Percentiles rank a stretch among this genome's conserved stretches.
phyloP scores from a whole-genome alignment of 2,113 vertebrate species.

The Sturnus vulgaris region DNA sequence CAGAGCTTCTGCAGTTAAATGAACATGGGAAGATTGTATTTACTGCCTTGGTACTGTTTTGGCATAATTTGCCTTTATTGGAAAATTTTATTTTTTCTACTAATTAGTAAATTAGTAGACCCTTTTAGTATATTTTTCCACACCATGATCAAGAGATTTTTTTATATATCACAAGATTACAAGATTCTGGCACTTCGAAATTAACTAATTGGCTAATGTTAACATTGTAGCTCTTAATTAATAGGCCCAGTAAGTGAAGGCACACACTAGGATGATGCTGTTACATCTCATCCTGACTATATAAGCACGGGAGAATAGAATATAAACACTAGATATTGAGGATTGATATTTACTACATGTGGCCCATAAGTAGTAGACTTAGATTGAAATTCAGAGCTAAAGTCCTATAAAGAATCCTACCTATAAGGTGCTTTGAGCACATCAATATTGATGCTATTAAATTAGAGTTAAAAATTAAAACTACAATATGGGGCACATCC shows the following conservation, averaged over 20 bases:
- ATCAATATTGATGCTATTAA: neutral
- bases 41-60: neutral
- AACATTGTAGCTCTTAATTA: neutral
- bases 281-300: neutral
- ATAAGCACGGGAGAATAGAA: neutral
- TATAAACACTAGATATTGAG: neutral
- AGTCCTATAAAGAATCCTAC: neutral
- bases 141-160: neutral
- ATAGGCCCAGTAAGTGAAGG: neutral
- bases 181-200: neutral
- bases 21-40: neutral
- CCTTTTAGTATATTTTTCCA: neutral
- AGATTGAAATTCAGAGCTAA: neutral
- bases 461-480: neutral
- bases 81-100: neutral
- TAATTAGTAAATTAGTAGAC: neutral
- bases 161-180: neutral
- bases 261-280: neutral
- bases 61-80: neutral
- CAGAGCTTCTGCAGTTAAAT: neutral
- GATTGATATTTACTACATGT: neutral
- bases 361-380: neutral
- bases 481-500: neutral
- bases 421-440: neutral
- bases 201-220: neutral